Evolutionary conservation across 1,140 invertebrate species (phyloP).

Genomic region (Bombus soroeensis): DNA sequence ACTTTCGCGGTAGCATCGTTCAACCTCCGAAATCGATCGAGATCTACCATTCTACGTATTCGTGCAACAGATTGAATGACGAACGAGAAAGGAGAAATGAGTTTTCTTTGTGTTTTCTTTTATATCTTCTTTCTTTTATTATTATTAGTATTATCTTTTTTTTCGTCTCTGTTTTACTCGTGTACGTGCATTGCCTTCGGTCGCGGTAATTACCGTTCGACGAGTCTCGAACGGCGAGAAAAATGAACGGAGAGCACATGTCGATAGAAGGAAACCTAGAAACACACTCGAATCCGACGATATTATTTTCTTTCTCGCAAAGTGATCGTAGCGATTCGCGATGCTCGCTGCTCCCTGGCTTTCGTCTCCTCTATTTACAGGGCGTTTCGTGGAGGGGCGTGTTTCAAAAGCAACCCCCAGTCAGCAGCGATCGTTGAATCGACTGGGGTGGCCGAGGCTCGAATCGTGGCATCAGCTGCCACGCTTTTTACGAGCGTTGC

Average conservation of each 20-base stretch:
- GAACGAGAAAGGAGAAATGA: not conserved
- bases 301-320: slow-evolving; percentile 3
- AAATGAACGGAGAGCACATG: not conserved
- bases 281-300: slow-evolving; percentile 9
- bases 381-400: slow-evolving; percentile 26
- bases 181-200: too few species aligned
- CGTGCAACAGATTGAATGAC: not conserved
- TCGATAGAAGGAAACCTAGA: slow-evolving; percentile 17
- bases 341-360: slow-evolving; percentile 38
- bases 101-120: not conserved
- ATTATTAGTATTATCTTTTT: not conserved
- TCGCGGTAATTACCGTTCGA: not conserved
- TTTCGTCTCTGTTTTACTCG: not conserved
- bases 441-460: not conserved
- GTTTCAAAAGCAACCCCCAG: slow-evolving; percentile 38
- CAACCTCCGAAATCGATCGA: not conserved
- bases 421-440: not conserved
- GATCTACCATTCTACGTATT: not conserved
- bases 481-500: not conserved
- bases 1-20: not conserved
- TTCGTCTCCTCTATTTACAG: slow-evolving; percentile 45
- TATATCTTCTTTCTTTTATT: not conserved
- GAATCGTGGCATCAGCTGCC: not conserved
- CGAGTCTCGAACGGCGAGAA: not conserved
- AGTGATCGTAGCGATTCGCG: slow-evolving; percentile 34